These are phyloP conservation scores for Lasiommata megera DNA, from an alignment of 2,888 invertebrate species.

Conservation along the genomic window DNA sequence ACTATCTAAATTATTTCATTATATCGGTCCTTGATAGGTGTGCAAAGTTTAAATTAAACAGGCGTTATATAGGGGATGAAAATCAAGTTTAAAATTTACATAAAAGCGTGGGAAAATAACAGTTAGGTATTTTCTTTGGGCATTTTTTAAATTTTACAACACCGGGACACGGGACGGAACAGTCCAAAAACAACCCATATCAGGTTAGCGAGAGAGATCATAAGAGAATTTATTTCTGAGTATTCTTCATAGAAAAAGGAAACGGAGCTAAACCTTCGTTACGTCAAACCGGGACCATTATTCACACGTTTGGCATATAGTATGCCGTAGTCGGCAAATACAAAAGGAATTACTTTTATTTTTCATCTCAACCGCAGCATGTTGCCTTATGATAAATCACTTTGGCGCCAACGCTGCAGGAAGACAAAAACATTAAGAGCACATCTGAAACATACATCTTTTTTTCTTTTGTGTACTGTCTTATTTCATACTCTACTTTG, in stretches of 20 bases:
- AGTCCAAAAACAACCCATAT: no score
- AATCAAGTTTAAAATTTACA: no score
- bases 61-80: no score
- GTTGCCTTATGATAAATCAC: constrained; percentile 77
- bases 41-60: no score
- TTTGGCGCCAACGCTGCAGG: constrained; percentile 56
- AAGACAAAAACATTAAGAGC: constrained; percentile 61
- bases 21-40: no score
- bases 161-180: no score
- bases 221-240: not conserved
- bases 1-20: no score
- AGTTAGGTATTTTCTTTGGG: no score
- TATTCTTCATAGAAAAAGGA: not conserved
- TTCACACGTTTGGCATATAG: constrained; percentile 71
- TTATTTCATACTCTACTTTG: constrained; percentile 19
- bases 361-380: constrained; percentile 72
- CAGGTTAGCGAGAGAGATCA: no score
- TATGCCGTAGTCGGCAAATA: constrained; percentile 63
- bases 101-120: no score
- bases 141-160: no score
- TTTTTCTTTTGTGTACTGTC: not conserved
- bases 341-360: constrained; percentile 76
- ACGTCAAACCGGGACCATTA: constrained; percentile 48
- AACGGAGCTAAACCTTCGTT: constrained; percentile 4
- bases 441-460: constrained; percentile 24